A percentile compares a stretch with the other conserved stretches of the same genome.
These are phyloP conservation scores for Stegastes partitus DNA, from an alignment of 2,113 vertebrate species.

Conservation along the genomic window DNA sequence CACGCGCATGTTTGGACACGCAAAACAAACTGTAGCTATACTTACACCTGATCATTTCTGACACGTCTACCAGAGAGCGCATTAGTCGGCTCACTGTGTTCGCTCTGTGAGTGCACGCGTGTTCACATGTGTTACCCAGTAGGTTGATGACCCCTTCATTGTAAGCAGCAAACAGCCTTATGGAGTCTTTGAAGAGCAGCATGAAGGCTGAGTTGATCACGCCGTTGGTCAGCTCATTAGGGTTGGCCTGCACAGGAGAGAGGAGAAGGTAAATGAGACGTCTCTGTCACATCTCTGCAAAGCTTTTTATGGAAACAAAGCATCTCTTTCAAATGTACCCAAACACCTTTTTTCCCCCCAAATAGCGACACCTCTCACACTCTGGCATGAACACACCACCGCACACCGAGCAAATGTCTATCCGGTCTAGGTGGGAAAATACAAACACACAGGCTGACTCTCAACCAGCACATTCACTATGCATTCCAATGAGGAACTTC, in stretches of 20 bases:
- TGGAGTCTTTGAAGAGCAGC: constrained; percentile 97
- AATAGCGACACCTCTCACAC: not conserved
- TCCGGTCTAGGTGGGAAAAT: constrained; percentile 4
- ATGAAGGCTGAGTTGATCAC: constrained; percentile 96
- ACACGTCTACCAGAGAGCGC: not conserved
- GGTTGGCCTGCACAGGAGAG: constrained; percentile 87
- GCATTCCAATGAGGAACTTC: constrained; percentile 35
- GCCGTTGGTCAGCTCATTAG: constrained; percentile 94
- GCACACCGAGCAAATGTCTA: constrained; percentile 4
- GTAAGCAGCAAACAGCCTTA: constrained; percentile 96
- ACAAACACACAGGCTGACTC: not conserved
- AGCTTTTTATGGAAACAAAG: constrained; percentile 9
- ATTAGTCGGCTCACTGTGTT: not conserved
- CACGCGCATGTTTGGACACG: not conserved
- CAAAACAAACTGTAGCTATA: not conserved
- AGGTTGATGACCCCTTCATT: constrained; percentile 98
- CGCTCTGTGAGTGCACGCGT: constrained; percentile 2
- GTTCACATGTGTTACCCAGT: constrained; percentile 85
- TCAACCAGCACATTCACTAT: not conserved
- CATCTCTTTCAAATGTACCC: not conserved
- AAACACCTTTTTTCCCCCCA: not conserved
- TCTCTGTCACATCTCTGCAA: constrained; percentile 12
- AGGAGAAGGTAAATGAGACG: not conserved
- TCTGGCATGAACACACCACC: not conserved
- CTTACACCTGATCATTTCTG: constrained; percentile 18